These are phyloP conservation scores for Orchesella cincta DNA, from an alignment of 1,140 invertebrate genomes.

Conservation along the genomic window DNA sequence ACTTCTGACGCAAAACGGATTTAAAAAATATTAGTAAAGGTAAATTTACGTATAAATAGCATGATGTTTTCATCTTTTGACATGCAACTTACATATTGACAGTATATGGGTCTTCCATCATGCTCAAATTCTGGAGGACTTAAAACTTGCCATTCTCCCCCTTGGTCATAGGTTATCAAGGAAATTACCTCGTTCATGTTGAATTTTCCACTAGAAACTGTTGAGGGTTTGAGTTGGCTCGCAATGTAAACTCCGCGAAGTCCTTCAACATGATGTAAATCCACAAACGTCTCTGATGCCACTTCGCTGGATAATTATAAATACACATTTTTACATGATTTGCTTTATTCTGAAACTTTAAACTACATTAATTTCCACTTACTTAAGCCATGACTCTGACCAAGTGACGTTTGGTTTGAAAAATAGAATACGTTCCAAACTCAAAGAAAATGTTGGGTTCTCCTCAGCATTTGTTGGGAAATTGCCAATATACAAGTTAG, in stretches of 20 bases:
- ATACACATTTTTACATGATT: constrained; percentile 17
- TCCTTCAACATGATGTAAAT: constrained; percentile 83
- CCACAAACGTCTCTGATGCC: constrained; percentile 79
- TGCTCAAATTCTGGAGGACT: constrained; percentile 68
- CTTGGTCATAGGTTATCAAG: constrained; percentile 85
- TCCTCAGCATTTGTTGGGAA: constrained; percentile 51
- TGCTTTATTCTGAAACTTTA: background rate
- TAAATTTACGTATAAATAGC: constrained; percentile 26
- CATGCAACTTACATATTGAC: constrained; percentile 60
- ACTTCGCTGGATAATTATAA: constrained; percentile 65
- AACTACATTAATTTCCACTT: constrained; percentile 54
- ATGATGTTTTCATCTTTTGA: too few relatives aligned
- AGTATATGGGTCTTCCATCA: constrained; percentile 66
- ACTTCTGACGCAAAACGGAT: background rate
- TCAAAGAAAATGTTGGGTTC: constrained; percentile 68
- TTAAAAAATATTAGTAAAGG: background rate
- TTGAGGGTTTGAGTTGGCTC: constrained; percentile 65
- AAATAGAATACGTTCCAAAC: constrained; percentile 77
- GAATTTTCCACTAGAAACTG: constrained; percentile 58
- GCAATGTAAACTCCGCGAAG: constrained; percentile 86
- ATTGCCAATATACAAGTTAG: constrained; percentile 71
- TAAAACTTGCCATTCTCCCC: constrained; percentile 75
- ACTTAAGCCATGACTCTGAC: constrained; percentile 80
- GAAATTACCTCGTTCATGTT: constrained; percentile 73
- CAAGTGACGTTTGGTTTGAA: constrained; percentile 79